Evolutionary conservation across 2,888 invertebrate species (phyloP).

Genomic region (Eremobia ochroleuca): DNA sequence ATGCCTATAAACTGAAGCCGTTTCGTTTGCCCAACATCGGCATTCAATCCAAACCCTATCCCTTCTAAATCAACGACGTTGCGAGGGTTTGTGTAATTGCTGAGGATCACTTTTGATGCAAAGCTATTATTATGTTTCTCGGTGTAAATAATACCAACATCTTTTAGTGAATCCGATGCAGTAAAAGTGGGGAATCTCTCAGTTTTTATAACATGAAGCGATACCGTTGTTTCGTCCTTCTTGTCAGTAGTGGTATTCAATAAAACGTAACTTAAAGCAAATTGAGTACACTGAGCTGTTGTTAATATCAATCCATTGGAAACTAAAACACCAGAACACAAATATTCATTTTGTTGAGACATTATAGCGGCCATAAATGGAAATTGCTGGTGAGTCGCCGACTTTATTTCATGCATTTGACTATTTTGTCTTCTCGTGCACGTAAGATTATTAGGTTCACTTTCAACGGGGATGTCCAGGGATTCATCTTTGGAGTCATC

Average conservation of each 20-base stretch:
- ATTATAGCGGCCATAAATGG: conserved; percentile 86
- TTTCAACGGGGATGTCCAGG: conserved; percentile 80
- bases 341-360: conserved; percentile 83
- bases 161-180: conserved; percentile 75
- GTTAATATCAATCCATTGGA: conserved; percentile 85
- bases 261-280: conserved; percentile 79
- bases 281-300: conserved; percentile 79
- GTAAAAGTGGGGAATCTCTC: conserved; percentile 83
- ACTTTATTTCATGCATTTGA: conserved; percentile 82
- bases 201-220: conserved; percentile 79
- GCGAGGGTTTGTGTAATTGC: conserved; percentile 78
- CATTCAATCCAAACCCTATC: conserved; percentile 85
- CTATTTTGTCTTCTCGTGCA: conserved; percentile 82
- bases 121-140: conserved; percentile 81
- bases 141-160: conserved; percentile 84
- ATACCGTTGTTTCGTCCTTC: conserved; percentile 74
- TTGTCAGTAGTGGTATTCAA: conserved; percentile 81
- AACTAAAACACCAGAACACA: conserved; percentile 84
- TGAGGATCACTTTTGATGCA: conserved; percentile 80
- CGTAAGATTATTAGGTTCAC: conserved; percentile 73
- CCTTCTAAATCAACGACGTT: conserved; percentile 78
- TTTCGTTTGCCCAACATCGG: conserved; percentile 78
- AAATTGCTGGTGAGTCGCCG: conserved; percentile 79
- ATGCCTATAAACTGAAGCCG: conserved; percentile 83
- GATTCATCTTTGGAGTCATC: conserved; percentile 84